These are phyloP conservation scores for Enteromius afrohamiltoni DNA, from an alignment of 2,797 vertebrate genomes.

Conservation along the genomic window DNA sequence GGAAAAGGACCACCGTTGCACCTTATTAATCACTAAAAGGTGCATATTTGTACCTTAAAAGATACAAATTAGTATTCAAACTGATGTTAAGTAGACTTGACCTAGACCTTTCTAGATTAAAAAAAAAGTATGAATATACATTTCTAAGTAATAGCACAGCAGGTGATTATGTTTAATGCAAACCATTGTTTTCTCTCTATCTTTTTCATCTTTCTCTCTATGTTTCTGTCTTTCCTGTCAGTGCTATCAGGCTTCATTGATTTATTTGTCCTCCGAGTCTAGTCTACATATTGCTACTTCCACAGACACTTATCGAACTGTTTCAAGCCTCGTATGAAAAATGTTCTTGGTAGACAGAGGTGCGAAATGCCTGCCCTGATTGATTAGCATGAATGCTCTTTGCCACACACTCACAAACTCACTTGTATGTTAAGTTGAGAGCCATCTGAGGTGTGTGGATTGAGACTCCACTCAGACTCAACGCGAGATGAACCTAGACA, in stretches of 20 bases:
- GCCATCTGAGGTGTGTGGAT: neutral
- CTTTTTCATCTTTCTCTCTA: slow-evolving; percentile 15
- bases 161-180: slow-evolving; percentile 27
- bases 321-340: slow-evolving; percentile 58
- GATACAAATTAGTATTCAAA: neutral
- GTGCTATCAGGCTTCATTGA: slow-evolving; percentile 26
- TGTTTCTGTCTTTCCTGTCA: slow-evolving; percentile 9
- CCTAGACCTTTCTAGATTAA: neutral
- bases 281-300: slow-evolving; percentile 47
- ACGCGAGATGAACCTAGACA: neutral
- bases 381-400: slow-evolving; percentile 30
- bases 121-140: neutral
- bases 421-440: slow-evolving; percentile 45
- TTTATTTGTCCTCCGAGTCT: slow-evolving; percentile 39
- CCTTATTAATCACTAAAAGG: neutral
- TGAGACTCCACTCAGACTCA: neutral
- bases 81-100: neutral
- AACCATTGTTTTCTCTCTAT: slow-evolving; percentile 17
- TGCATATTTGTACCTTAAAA: neutral
- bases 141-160: slow-evolving; percentile 7
- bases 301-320: slow-evolving; percentile 43
- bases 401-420: neutral
- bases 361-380: slow-evolving; percentile 27
- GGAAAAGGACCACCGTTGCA: neutral
- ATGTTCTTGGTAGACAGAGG: slow-evolving; percentile 38